Base-by-base conservation (phyloP, 64 coral and sea anemone species). In the Actinia tenebrosa region DNA sequence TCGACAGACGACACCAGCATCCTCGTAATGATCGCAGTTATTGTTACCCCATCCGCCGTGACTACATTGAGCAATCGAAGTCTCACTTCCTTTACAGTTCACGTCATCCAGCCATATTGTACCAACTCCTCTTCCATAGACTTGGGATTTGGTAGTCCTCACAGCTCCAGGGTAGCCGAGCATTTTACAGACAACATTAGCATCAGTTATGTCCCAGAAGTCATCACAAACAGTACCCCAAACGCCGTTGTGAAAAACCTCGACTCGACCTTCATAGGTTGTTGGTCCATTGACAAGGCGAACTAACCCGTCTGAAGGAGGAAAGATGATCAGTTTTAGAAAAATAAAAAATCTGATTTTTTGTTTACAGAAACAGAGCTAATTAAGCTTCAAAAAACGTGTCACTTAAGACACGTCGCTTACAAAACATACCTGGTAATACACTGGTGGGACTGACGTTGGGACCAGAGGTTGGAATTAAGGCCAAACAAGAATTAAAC, bases 151-250 rank as follows among this genome's bases (percentile, higher is more conserved):
- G 43, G 79, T 44, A 16, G 79, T 53, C 79, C 43, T 17, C 17
- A 80, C 43, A 6, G 79, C 79, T 18, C 79, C 79, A 45, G 79
- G 14, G 79, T 45, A 80, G 22, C 79, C 79, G 11, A 80, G 79
- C 79, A 46, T 44, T 80, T 20, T 44, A 53, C 79, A 80, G 3
- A 80, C 79, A 18, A 80, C 79, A 80, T 53, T 44, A 45, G 37
- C 79, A 80, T 80, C 79, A 44, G 43, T 4, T 15, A 80, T 5
- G 20, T 80, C 79, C 79, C 79, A 80, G 9, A 53, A 80, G 50
- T 80, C 79, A 80, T 80, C 79, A 53, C 79, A 80, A 17, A 80
- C 79, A 19, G 79, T 80, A 46, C 79, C 79, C 79, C 79, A 80
- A 46, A 46, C 37, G 1, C 79, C 79, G 16, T 44, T 46, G 11